phyloP scores from a whole-genome alignment of 2,888 invertebrate species.

The Nomada lathburiana region DNA sequence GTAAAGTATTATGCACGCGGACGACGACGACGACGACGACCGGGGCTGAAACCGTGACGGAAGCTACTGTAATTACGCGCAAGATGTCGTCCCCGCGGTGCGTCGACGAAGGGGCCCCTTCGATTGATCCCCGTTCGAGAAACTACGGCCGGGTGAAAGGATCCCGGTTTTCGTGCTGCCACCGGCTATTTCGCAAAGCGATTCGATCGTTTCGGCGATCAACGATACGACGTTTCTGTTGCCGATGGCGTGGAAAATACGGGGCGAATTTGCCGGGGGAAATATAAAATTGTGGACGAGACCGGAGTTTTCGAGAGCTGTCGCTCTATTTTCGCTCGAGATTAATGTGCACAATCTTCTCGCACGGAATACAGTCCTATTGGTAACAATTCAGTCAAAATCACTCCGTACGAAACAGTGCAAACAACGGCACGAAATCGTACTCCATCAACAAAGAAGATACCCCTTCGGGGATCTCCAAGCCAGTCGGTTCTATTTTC shows the following conservation, averaged over 20 bases:
- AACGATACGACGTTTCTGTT: neutral
- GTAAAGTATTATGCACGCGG: constrained; percentile 73
- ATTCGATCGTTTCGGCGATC: constrained; percentile 9
- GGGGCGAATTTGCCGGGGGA: no score
- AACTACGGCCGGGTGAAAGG: constrained; percentile 63
- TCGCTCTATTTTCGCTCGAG: no score
- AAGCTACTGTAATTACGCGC: constrained; percentile 75
- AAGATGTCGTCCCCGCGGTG: constrained; percentile 64
- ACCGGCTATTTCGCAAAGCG: constrained; percentile 7
- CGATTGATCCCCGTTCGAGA: constrained; percentile 68
- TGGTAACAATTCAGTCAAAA: no score
- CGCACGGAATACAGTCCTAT: no score
- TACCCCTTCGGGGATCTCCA: neutral
- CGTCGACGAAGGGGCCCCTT: constrained; percentile 15
- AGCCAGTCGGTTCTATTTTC: neutral
- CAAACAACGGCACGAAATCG: no score
- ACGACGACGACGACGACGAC: constrained; percentile 61
- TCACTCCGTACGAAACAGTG: no score
- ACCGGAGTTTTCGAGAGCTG: no score
- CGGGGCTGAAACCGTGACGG: constrained; percentile 71
- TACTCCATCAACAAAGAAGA: neutral
- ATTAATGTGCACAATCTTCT: no score
- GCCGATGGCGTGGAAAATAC: neutral
- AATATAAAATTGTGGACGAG: no score
- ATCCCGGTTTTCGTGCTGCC: constrained; percentile 32